phyloP scores from a whole-genome alignment of 1,140 invertebrate genomes.

The Branchinecta lindahli region DNA sequence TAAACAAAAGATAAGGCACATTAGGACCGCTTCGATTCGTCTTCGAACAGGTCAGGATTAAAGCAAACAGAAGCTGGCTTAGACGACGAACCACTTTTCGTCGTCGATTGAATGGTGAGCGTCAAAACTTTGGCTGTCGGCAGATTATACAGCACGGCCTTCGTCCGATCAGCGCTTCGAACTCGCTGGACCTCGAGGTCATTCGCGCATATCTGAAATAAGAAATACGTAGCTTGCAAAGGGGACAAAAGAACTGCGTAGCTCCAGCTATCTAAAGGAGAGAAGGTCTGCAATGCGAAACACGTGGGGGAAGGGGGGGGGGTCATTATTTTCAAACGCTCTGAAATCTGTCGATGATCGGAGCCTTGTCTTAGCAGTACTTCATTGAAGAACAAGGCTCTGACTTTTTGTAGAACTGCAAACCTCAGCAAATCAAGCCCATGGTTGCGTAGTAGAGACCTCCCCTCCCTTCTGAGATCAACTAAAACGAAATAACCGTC shows the following conservation, averaged over 20 bases:
- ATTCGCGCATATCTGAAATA: conserved; percentile 27
- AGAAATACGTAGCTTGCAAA: conserved; percentile 9
- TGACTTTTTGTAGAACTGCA: too few species aligned
- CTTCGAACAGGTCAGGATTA: background rate
- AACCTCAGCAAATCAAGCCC: too few species aligned
- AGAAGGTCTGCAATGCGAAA: conserved; percentile 17
- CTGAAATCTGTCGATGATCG: background rate
- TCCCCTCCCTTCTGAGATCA: too few species aligned
- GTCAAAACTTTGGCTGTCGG: background rate
- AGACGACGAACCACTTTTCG: background rate
- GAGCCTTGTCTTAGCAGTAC: too few species aligned
- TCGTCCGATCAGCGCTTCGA: conserved; percentile 24
- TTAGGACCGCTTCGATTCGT: background rate
- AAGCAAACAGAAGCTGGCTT: background rate
- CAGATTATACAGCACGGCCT: conserved; percentile 26
- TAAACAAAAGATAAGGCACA: too few species aligned
- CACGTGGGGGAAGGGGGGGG: background rate
- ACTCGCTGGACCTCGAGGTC: conserved; percentile 24
- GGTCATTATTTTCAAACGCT: conserved; percentile 15
- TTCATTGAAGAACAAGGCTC: too few species aligned
- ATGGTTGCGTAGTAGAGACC: too few species aligned
- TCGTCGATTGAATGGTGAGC: background rate
- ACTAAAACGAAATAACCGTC: too few species aligned
- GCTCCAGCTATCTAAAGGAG: background rate
- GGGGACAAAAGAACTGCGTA: conserved; percentile 3